Conservation (phyloP, 2,797 vertebrate species). For the Rhynchonycteris naso region DNA sequence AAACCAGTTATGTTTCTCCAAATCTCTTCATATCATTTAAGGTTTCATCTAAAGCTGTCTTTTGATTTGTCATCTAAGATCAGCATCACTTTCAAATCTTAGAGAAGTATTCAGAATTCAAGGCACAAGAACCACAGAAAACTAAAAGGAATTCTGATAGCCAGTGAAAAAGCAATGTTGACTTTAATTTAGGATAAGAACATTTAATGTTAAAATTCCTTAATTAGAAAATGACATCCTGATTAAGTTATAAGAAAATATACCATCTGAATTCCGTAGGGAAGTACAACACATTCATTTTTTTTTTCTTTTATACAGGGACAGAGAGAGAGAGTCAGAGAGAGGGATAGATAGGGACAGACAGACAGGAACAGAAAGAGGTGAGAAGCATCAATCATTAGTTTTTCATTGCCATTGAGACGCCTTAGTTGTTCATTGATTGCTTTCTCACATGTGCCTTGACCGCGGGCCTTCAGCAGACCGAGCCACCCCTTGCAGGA, state of each 20-base stretch:
- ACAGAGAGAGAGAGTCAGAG: too few relatives aligned
- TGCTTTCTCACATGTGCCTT: too few relatives aligned
- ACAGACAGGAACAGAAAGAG: too few relatives aligned
- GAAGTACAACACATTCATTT: not conserved
- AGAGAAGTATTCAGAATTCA: not conserved
- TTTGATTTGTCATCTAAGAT: not conserved
- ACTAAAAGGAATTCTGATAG: not conserved
- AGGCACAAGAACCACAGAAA: not conserved
- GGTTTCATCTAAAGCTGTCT: not conserved
- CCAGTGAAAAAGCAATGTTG: constrained; percentile 3
- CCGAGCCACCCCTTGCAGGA: too few relatives aligned
- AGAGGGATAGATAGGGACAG: too few relatives aligned
- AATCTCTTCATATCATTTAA: not conserved
- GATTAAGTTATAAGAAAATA: constrained; percentile 14
- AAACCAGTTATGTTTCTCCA: not conserved
- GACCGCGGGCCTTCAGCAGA: too few relatives aligned
- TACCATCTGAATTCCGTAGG: constrained; percentile 1
- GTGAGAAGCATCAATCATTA: too few relatives aligned
- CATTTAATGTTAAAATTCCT: constrained; percentile 26
- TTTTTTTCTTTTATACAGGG: too few relatives aligned
- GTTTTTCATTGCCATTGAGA: too few relatives aligned
- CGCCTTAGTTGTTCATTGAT: too few relatives aligned
- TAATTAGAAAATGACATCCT: constrained; percentile 43
- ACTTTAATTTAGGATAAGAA: not conserved
- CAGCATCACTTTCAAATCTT: not conserved